phyloP scores from a whole-genome alignment of 2,888 invertebrate species.

The Mythimna loreyi region DNA sequence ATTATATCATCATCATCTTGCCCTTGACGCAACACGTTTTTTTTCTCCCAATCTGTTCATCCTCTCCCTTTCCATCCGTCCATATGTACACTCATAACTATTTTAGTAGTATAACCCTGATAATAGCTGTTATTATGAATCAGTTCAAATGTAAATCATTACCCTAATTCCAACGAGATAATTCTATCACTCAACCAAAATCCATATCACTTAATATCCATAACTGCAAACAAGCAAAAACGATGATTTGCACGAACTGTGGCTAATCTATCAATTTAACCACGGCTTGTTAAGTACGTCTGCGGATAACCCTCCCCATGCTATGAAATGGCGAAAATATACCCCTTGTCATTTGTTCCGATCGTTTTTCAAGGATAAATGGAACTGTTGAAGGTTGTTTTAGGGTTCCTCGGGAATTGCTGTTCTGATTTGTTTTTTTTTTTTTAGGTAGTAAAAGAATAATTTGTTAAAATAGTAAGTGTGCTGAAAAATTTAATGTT shows the following conservation, averaged over 20 bases:
- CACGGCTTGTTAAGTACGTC: constrained; percentile 86
- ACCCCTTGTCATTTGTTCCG: constrained; percentile 81
- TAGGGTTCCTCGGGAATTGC: constrained; percentile 45
- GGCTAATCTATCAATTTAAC: constrained; percentile 88
- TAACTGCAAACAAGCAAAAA: constrained; percentile 67
- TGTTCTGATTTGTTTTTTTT: constrained; percentile 33
- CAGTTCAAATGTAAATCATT: constrained; percentile 12
- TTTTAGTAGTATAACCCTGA: background rate
- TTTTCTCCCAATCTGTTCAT: too few relatives aligned
- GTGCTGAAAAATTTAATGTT: too few relatives aligned
- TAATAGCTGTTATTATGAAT: constrained; percentile 3
- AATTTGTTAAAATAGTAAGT: too few relatives aligned
- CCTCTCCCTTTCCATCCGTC: too few relatives aligned
- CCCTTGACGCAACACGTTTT: too few relatives aligned
- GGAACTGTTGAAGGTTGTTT: constrained; percentile 51
- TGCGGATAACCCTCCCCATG: constrained; percentile 63
- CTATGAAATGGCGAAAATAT: constrained; percentile 80
- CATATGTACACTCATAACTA: too few relatives aligned
- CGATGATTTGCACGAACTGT: constrained; percentile 83
- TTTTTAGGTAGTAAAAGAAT: background rate
- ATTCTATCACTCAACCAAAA: constrained; percentile 51
- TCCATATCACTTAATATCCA: constrained; percentile 50
- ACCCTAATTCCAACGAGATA: constrained; percentile 34
- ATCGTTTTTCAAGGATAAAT: constrained; percentile 55
- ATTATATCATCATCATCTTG: too few relatives aligned